Evolutionary conservation across 2,113 vertebrate species (phyloP).

Genomic region (Ictalurus furcatus): DNA sequence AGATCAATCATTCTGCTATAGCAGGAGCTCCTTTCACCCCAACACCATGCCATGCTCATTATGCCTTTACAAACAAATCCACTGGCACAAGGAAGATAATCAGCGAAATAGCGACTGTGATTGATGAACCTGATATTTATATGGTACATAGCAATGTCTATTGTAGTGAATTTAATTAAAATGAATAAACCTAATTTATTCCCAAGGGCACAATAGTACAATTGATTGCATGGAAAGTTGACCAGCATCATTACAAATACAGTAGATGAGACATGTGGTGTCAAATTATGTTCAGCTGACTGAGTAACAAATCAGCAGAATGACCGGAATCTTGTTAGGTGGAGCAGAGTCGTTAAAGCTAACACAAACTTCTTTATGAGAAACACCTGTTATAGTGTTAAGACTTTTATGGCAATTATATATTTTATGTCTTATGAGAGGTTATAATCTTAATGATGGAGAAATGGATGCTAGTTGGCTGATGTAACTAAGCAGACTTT

Average conservation of each 20-base stretch:
- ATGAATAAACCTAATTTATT: neutral
- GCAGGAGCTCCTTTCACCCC: neutral
- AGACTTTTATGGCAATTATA: neutral
- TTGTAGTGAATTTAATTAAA: neutral
- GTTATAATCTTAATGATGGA: neutral
- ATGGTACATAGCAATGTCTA: neutral
- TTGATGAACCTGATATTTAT: neutral
- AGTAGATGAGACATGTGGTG: neutral
- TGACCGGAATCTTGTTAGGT: neutral
- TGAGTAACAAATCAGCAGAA: neutral
- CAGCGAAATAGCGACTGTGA: neutral
- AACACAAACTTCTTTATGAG: neutral
- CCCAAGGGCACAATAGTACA: neutral
- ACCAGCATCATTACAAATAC: neutral
- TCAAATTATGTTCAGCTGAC: neutral
- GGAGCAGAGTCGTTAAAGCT: neutral
- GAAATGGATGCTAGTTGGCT: neutral
- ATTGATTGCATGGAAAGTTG: neutral
- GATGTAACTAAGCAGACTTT: neutral
- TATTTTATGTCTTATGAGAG: neutral
- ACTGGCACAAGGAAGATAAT: neutral
- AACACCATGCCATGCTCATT: slow-evolving; percentile 13
- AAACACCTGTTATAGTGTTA: neutral
- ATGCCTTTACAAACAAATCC: slow-evolving; percentile 13
- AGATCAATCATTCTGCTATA: slow-evolving; percentile 6